These are phyloP conservation scores for Grantiella picta DNA, from an alignment of 2,113 vertebrate species.

Conservation along the genomic window DNA sequence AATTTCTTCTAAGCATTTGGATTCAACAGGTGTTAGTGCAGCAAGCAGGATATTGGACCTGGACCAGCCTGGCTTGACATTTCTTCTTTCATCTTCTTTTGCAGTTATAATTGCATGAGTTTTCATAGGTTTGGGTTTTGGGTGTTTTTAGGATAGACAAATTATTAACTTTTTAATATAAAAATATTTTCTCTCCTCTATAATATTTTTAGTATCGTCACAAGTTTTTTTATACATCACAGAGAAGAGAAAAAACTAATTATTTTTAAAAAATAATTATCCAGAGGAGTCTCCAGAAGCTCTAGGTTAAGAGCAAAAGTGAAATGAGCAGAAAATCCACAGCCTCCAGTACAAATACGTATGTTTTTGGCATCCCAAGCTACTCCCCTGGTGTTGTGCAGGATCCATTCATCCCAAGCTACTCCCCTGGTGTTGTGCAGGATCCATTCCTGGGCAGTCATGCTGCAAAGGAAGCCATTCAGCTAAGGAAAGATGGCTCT, in stretches of 20 bases:
- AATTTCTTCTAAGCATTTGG: not conserved
- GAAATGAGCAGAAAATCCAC: not conserved
- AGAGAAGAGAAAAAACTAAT: not conserved
- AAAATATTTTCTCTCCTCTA: not conserved
- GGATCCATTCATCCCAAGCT: not conserved
- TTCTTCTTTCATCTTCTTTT: not conserved
- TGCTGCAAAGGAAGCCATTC: not conserved
- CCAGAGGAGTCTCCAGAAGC: not conserved
- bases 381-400: accelerated
- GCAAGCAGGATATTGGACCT: not conserved
- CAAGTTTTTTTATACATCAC: not conserved
- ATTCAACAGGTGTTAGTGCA: not conserved
- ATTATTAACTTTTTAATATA: not conserved
- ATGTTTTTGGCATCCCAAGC: not conserved
- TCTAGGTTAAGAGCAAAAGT: not conserved
- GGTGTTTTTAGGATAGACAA: not conserved
- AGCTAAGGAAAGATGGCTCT: not conserved
- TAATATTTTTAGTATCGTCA: not conserved
- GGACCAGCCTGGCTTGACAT: not conserved
- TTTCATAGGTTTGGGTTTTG: not conserved
- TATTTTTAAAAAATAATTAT: not conserved
- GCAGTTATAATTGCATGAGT: not conserved
- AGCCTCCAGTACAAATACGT: not conserved
- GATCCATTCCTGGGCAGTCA: not conserved
- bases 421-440: accelerated